These are phyloP conservation scores for Daboia siamensis DNA, from an alignment of 2,113 vertebrate species.

Conservation along the genomic window DNA sequence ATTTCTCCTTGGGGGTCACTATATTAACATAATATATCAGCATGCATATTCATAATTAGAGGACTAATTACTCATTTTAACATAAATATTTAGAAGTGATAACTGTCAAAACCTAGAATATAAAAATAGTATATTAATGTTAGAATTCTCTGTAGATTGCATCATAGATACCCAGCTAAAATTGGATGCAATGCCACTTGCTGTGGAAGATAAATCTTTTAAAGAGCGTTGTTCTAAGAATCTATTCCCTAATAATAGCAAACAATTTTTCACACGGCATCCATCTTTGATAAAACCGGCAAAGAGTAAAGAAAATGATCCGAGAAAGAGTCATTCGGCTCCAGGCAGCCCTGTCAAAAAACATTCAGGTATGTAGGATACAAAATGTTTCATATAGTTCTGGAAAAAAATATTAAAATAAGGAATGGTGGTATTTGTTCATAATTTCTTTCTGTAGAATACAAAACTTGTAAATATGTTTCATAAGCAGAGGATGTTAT, in stretches of 20 bases:
- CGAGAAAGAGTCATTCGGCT: constrained; percentile 90
- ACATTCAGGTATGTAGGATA: constrained; percentile 63
- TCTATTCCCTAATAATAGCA: constrained; percentile 81
- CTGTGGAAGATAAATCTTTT: constrained; percentile 62
- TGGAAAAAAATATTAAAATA: background rate
- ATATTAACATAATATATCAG: background rate
- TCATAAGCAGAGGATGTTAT: background rate
- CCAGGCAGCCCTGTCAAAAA: constrained; percentile 85
- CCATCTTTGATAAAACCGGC: constrained; percentile 89
- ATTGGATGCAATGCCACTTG: constrained; percentile 32
- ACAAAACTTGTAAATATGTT: background rate
- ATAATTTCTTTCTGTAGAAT: background rate
- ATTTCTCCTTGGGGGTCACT: background rate
- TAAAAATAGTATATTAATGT: no score
- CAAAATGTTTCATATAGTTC: background rate
- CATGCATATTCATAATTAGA: background rate
- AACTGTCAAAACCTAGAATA: background rate
- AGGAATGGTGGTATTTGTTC: background rate
- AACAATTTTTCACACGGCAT: constrained; percentile 87
- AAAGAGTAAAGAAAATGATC: constrained; percentile 84
- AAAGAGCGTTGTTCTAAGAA: constrained; percentile 90
- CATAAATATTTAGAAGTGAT: background rate
- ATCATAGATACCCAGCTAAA: constrained; percentile 58
- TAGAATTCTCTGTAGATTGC: background rate
- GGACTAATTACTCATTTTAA: background rate